A percentile compares a stretch with the other conserved stretches of the same genome.
These are phyloP conservation scores for Trissolcus basalis DNA, from an alignment of 1,140 invertebrate species.

Conservation along the genomic window DNA sequence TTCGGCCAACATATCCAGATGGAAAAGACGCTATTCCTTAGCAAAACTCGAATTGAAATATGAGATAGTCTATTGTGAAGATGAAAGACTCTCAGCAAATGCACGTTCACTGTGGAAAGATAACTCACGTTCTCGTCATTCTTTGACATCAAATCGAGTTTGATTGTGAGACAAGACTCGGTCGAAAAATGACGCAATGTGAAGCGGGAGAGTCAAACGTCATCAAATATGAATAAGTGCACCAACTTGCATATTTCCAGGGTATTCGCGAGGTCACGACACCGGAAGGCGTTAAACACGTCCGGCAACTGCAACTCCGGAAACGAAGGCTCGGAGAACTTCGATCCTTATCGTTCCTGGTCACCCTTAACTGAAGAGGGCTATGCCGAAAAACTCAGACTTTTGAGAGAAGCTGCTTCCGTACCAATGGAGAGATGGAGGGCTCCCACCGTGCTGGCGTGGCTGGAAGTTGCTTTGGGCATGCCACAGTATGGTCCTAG, in stretches of 20 bases:
- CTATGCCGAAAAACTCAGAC: slow-evolving; percentile 86
- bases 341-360: slow-evolving; percentile 78
- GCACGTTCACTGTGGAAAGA: slow-evolving; percentile 21
- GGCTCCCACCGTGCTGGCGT: slow-evolving; percentile 93
- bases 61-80: slow-evolving; percentile 23
- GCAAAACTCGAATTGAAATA: slow-evolving; percentile 34
- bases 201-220: not conserved
- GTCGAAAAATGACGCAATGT: slow-evolving; percentile 4
- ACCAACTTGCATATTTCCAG: slow-evolving; percentile 68
- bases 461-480: slow-evolving; percentile 93
- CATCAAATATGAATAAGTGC: slow-evolving; percentile 21
- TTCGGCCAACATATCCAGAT: slow-evolving; percentile 23
- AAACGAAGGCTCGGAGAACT: slow-evolving; percentile 69
- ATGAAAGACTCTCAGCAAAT: slow-evolving; percentile 34
- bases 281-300: slow-evolving; percentile 81
- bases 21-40: slow-evolving; percentile 35
- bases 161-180: slow-evolving; percentile 10
- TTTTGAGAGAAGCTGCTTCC: slow-evolving; percentile 89
- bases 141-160: slow-evolving; percentile 20
- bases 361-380: slow-evolving; percentile 89
- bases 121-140: slow-evolving; percentile 25
- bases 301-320: slow-evolving; percentile 71
- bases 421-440: slow-evolving; percentile 94
- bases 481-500: slow-evolving; percentile 94
- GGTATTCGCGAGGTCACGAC: slow-evolving; percentile 89